phyloP scores from a whole-genome alignment of 2,113 vertebrate genomes.

The Edolisoma coerulescens region DNA sequence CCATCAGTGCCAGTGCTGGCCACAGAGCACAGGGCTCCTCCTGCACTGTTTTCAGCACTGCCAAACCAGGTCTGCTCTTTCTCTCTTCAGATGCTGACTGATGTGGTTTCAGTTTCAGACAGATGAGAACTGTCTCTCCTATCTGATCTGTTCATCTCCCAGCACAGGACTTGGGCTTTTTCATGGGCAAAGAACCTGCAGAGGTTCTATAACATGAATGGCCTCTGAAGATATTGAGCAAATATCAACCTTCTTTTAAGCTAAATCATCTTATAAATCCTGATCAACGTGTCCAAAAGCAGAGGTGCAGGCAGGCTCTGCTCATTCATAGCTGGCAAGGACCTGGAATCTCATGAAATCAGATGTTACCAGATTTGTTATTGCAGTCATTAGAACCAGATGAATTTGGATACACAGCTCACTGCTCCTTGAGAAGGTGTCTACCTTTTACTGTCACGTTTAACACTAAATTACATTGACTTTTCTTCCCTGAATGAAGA shows the following conservation, averaged over 20 bases:
- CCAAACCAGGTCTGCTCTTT: neutral
- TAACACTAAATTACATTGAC: neutral
- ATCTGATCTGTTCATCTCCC: fast-evolving
- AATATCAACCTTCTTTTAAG: neutral
- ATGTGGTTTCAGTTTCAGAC: neutral
- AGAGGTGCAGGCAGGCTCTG: neutral
- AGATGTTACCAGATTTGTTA: neutral
- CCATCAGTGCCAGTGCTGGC: neutral
- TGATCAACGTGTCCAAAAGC: neutral
- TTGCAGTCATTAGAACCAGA: neutral
- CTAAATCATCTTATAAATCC: neutral
- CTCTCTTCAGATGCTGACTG: neutral
- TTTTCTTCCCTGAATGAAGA: neutral
- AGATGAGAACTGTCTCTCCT: neutral
- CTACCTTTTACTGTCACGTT: neutral
- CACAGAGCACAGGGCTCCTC: neutral
- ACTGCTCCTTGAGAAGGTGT: neutral
- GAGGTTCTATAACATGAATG: neutral
- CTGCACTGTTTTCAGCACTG: neutral
- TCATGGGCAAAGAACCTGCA: neutral
- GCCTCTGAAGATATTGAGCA: neutral
- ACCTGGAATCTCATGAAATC: neutral
- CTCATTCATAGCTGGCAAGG: neutral
- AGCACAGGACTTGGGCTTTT: neutral
- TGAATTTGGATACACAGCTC: neutral